Evolutionary conservation across 30 jellyfish, hydroid and myxozoan genomes (phyloP), one percentile per base, ranked within the genome.

Genomic region (Pseudorhiza aurosa): DNA sequence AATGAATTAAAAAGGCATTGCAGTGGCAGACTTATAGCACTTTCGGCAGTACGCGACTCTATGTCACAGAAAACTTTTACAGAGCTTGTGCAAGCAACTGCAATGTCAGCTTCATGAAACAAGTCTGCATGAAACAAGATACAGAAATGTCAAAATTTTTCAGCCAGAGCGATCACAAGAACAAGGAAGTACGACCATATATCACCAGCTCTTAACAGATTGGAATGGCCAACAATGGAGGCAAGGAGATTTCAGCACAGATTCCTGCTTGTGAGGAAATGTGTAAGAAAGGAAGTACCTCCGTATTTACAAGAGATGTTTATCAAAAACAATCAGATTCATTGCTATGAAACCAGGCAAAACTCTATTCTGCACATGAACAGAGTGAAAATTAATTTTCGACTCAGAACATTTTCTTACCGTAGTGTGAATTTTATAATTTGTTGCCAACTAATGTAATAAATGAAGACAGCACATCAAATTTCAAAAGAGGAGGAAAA

Each of bases 211-310:
- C 85, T 71, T 8, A 71, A 27, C 85, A 71, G 73, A 71, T 32
- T 71, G 59, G 85, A 71, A 71, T 71, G 58, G 85, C 85, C 85
- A 71, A 46, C 70, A 71, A 71, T 71, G 73, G 73, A 71, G 46
- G 85, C 73, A 39, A 32, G 81, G 63, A 65, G 81, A 65, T 65
- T 65, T 65, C 81, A 65, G 81, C 65, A 39, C 81, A 39, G 80
- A 65, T 59, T 65, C 80, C 33, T 65, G 80, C 80, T 65, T 65
- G 80, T 65, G 62, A 65, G 80, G 80, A 65, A 65, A 65, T 65
- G 39, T 65, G 80, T 65, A 65, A 65, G 80, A 35, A 65, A 65
- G 59, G 80, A 65, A 65, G 80, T 37, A 65, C 80, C 80, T n/a
- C 60, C 60, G 65, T 65, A 65, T 37, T 37, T 65, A 35, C 80